Evolutionary conservation across 2,113 vertebrate genomes (phyloP), one percentile per base, ranked within the genome.

Genomic region (Neodon shergylaensis): DNA sequence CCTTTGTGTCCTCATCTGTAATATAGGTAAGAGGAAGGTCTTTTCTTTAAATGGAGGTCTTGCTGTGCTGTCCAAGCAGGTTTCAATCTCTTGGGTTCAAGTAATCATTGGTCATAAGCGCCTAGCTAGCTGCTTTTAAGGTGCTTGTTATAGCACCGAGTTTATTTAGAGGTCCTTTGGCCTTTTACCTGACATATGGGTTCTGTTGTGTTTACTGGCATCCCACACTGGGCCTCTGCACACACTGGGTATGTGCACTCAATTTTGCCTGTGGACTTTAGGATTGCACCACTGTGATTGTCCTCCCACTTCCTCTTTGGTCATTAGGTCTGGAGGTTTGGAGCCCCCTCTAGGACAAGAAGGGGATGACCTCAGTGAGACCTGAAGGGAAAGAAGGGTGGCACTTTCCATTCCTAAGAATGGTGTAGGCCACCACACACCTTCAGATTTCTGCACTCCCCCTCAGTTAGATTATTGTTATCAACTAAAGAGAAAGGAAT

Each of bases 341-440:
- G 73, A 94, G 83, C 70, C 90, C 79, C 79, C 31, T 96, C 49
- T 70, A 74, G 95, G 96, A 26, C 12, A 66, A 91, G 49, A 88
- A 81, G 93, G 52, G 88, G 76, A 66, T 92, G 87, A 77, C 47
- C 54, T 36, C 28, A 31, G 17, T 77, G 81, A 42, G 66, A 21
- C 89, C 66, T 86, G 84, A 73, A 52, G 90, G 66, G 61, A 91
- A 61, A 61, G 44, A 61, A 16, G 31, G 65, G 47, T 31, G 31
- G 9, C 12, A 31, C 39, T 31, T 78, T 63, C 70, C 39, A 54
- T 61, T 65, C 63, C 0, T 70, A 47, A 90, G 89, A 82, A 36
- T 8, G 14, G 63, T 42, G 5, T n/a, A 65, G 21, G 39, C n/a
- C 11, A 10, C 42, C 47, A 84, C 16, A 33, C 9, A 33, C 84